Evolutionary conservation across 2,113 vertebrate genomes (phyloP).

Genomic region (Bothrops jararaca): DNA sequence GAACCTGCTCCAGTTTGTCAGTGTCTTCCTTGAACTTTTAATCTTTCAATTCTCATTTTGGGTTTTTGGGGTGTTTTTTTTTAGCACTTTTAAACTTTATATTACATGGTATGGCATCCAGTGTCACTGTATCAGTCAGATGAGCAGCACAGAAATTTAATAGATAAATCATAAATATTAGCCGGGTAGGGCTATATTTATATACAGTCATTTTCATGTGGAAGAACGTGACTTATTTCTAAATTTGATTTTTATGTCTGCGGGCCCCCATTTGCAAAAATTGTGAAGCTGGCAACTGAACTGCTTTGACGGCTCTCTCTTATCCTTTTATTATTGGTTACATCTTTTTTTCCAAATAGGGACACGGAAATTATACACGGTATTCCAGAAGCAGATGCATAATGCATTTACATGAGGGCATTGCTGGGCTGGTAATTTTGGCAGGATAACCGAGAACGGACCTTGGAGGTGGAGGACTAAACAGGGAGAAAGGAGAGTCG

Average conservation of each 20-base stretch:
- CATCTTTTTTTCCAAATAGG: too few species aligned
- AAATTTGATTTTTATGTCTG: not conserved
- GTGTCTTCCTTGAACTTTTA: too few species aligned
- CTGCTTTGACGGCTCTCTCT: not conserved
- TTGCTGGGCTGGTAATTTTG: too few species aligned
- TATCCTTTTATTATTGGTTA: not conserved
- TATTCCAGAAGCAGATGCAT: too few species aligned
- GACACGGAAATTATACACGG: too few species aligned
- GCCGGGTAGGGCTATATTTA: rapidly evolving
- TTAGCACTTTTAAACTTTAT: not conserved
- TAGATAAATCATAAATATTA: not conserved
- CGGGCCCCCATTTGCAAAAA: not conserved
- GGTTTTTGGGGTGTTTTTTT: not conserved
- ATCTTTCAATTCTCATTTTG: not conserved
- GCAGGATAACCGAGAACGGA: too few species aligned
- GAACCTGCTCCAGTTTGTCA: too few species aligned
- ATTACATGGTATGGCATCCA: not conserved
- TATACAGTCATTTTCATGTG: not conserved
- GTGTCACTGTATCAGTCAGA: not conserved
- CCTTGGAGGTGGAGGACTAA: too few species aligned
- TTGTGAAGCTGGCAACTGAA: not conserved
- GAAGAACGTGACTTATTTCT: not conserved
- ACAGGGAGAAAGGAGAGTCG: not conserved
- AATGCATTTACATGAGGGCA: too few species aligned
- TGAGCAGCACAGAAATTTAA: not conserved